These are phyloP conservation scores for Clanis bilineata DNA, from an alignment of 2,888 invertebrate genomes.

Conservation along the genomic window DNA sequence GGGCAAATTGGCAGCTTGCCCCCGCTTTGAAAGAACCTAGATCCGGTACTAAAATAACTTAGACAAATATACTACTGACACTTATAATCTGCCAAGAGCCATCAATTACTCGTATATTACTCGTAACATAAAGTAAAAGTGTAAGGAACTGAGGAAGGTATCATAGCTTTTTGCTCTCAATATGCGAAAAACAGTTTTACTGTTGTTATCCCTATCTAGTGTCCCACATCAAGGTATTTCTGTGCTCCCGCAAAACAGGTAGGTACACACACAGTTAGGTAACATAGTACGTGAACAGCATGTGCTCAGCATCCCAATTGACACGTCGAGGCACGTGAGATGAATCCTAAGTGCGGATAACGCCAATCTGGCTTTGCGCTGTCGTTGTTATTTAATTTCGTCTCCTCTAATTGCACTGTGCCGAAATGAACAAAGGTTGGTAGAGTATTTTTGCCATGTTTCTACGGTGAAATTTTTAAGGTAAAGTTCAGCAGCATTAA, in stretches of 20 bases:
- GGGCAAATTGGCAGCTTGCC: too few species aligned
- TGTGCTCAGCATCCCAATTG: slow-evolving; percentile 57
- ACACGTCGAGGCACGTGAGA: slow-evolving; percentile 64
- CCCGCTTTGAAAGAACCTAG: too few species aligned
- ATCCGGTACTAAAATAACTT: too few species aligned
- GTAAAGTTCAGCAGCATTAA: too few species aligned
- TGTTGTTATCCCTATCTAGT: slow-evolving; percentile 37
- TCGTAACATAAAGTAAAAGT: too few species aligned
- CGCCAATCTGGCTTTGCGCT: slow-evolving; percentile 15
- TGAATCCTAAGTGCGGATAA: slow-evolving; percentile 48
- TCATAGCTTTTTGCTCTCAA: not conserved
- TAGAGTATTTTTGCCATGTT: not conserved
- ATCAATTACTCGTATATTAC: too few species aligned
- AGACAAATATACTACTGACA: too few species aligned
- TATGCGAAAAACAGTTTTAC: not conserved
- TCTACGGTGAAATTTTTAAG: not conserved
- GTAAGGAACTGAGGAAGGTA: too few species aligned
- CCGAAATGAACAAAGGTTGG: slow-evolving; percentile 11
- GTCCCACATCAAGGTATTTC: slow-evolving; percentile 42
- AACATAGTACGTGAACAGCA: slow-evolving; percentile 71
- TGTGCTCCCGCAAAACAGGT: slow-evolving; percentile 60
- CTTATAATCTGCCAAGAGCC: too few species aligned
- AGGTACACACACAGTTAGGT: slow-evolving; percentile 72
- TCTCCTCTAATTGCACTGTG: slow-evolving; percentile 24
- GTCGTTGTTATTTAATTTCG: slow-evolving; percentile 30